These are phyloP conservation scores for Cyphomyrus plagiostoma DNA, from an alignment of 2,113 vertebrate genomes.

Conservation along the genomic window DNA sequence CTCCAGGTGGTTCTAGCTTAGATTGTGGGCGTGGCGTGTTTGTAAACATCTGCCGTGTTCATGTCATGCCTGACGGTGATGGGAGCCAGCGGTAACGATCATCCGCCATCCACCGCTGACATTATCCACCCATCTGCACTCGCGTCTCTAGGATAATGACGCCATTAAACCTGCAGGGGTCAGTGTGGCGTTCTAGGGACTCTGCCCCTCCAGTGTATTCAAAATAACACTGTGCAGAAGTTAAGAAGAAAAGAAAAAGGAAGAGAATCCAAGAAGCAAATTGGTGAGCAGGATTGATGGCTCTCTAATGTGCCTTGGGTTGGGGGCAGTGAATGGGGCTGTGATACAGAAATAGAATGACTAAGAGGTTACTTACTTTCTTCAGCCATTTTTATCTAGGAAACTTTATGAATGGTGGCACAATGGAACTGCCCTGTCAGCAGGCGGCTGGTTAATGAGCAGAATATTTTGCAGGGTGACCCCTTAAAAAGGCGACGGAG, in stretches of 20 bases:
- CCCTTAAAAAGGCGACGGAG: conserved; percentile 14
- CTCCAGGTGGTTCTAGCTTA: background rate
- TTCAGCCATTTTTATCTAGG: conserved; percentile 21
- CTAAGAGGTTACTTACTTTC: conserved; percentile 20
- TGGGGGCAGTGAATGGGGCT: conserved; percentile 29
- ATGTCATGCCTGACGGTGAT: background rate
- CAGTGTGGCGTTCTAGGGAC: background rate
- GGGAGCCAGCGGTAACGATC: background rate
- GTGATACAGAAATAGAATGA: conserved; percentile 22
- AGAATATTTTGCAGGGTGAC: conserved; percentile 27
- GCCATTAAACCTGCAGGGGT: background rate
- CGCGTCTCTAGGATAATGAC: background rate
- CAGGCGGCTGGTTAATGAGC: conserved; percentile 41
- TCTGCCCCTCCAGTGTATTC: background rate
- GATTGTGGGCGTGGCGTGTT: background rate
- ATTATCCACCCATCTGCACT: background rate
- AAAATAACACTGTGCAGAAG: background rate
- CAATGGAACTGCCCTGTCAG: conserved; percentile 33
- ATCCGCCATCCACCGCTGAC: background rate
- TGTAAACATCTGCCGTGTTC: background rate
- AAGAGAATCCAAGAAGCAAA: background rate
- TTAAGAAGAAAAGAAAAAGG: background rate
- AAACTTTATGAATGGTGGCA: conserved; percentile 31
- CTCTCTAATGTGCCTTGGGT: conserved; percentile 19
- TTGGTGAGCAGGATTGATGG: conserved; percentile 26